Evolutionary conservation across 1,140 invertebrate genomes (phyloP), one percentile per base, ranked within the genome.

Genomic region (Rhagoletis pomonella): DNA sequence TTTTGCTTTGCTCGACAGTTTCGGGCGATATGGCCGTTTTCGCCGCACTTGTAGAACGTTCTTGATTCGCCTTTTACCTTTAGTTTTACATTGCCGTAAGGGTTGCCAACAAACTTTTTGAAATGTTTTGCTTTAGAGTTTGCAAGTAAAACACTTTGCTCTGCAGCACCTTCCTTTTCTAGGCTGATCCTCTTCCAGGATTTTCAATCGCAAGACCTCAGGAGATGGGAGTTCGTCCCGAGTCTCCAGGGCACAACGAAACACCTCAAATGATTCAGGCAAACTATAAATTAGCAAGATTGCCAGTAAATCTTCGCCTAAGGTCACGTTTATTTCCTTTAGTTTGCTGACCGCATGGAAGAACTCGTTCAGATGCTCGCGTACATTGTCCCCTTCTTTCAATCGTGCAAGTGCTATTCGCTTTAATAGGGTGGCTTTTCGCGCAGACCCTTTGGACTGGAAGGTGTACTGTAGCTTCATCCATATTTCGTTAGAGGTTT

Each of bases 241-340:
- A n/a, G 55, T 60, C 47, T 85, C 9, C 39, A 84, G 50, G 6
- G 77, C 77, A 19, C 77, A 84, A 47, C 77, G 77, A 55, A 84
- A 84, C 47, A 50, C 77, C 50, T 87, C 77, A 58, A 50, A 84
- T 14, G 77, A 84, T 55, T 84, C 42, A 19, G 77, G 90, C 9
- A 90, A 73, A 84, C 90, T 91, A 65, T 90, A 90, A 5, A 91
- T 14, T 17, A 91, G 65, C 59, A 91, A 86, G 12, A 91, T 90
- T 4, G 89, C 47, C 6, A 90, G 47, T 60, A 90, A 39, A 87
- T 90, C 89, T 6, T 89, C 73, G 3, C 59, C 60, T 14, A 86
- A 81, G 1, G 64, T 50, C 2, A 87, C 59, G 12, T 88, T 86
- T 86, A 89, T 90, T 55, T 89, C 89, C 19, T 86, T 87, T 14